Conservation (phyloP, 2,888 invertebrate species). For the Eumacrocentrus americanus region DNA sequence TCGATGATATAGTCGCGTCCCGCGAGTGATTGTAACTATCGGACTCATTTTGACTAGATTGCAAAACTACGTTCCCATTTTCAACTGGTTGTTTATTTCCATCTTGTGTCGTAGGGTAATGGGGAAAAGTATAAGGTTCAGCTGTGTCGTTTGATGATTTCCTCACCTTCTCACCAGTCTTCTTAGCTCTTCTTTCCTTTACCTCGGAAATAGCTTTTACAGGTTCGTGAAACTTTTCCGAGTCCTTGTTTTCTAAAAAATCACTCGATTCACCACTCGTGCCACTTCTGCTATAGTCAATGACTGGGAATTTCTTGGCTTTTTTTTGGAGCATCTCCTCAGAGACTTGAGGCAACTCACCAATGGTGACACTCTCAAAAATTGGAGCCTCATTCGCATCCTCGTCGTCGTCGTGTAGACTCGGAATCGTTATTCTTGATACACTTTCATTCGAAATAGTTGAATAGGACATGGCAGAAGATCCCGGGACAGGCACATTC, state of each 20-base stretch:
- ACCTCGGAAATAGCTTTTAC: slow-evolving; percentile 39
- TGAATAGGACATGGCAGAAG: slow-evolving; percentile 19
- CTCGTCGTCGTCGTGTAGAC: slow-evolving; percentile 41
- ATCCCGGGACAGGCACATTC: slow-evolving; percentile 31
- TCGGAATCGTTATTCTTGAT: slow-evolving; percentile 19
- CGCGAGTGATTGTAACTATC: background rate
- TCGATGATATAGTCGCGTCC: background rate
- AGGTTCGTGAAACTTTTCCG: slow-evolving; percentile 40
- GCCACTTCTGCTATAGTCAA: slow-evolving; percentile 46
- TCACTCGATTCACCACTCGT: slow-evolving; percentile 39
- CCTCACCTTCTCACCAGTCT: slow-evolving; percentile 32
- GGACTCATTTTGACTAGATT: background rate
- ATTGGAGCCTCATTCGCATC: slow-evolving; percentile 52
- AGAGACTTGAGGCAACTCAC: slow-evolving; percentile 48
- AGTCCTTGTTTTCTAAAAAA: slow-evolving; percentile 41
- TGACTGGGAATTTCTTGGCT: slow-evolving; percentile 50
- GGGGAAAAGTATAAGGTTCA: too few species aligned
- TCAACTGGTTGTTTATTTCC: slow-evolving; percentile 22
- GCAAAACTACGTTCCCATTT: background rate
- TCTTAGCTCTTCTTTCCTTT: slow-evolving; percentile 42
- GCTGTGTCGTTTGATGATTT: slow-evolving; percentile 37
- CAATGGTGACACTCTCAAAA: slow-evolving; percentile 51
- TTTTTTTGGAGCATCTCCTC: slow-evolving; percentile 49
- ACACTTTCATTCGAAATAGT: slow-evolving; percentile 2
- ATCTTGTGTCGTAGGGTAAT: slow-evolving; percentile 28